Conservation (phyloP, 2,888 invertebrate species). For the Drosophila formosana region DNA sequence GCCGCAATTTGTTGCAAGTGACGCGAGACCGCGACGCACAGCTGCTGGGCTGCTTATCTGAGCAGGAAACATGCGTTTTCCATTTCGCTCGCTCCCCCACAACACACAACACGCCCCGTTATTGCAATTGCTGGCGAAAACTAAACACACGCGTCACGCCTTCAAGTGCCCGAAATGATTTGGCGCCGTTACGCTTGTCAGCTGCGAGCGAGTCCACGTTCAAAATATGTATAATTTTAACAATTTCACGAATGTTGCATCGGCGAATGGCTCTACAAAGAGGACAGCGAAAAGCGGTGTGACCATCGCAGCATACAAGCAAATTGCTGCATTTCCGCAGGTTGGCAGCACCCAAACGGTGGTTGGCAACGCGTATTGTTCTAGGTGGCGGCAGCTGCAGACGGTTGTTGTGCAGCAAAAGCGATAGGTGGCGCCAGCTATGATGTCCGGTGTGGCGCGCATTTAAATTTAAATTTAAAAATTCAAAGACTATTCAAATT, state of each 20-base stretch:
- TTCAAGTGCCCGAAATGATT: constrained; percentile 20
- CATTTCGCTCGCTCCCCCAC: constrained; percentile 68
- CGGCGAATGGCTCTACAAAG: constrained; percentile 59
- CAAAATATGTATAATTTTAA: constrained; percentile 35
- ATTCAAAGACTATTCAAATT: background rate
- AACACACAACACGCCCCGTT: constrained; percentile 57
- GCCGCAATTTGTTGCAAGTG: constrained; percentile 61
- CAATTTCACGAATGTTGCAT: constrained; percentile 64
- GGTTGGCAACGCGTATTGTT: constrained; percentile 24
- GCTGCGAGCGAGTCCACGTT: constrained; percentile 32
- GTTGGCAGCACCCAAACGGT: constrained; percentile 12
- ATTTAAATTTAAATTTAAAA: background rate
- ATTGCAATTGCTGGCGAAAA: constrained; percentile 27
- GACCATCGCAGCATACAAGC: constrained; percentile 4
- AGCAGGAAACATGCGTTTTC: constrained; percentile 75
- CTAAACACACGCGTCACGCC: constrained; percentile 53
- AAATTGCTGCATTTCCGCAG: background rate
- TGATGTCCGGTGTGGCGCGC: background rate
- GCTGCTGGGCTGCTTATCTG: constrained; percentile 75
- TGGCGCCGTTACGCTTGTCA: constrained; percentile 28
- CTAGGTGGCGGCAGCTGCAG: background rate
- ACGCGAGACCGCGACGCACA: constrained; percentile 67
- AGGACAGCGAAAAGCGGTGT: constrained; percentile 48
- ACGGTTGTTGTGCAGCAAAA: background rate
- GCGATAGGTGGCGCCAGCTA: background rate